Evolutionary conservation across 2,888 invertebrate genomes (phyloP).

Genomic region (Coelinius sp.): DNA sequence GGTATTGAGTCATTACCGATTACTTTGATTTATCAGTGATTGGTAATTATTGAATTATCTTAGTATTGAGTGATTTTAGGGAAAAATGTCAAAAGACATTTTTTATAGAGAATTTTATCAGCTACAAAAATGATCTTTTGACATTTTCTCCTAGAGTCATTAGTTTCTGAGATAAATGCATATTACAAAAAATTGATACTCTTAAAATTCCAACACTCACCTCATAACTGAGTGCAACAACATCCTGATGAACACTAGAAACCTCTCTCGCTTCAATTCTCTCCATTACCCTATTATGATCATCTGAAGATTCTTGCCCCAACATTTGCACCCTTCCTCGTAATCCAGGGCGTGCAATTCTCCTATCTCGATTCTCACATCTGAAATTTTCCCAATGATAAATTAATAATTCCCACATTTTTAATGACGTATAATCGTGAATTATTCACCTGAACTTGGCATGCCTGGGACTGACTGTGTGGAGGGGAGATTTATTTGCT

Average conservation of each 20-base stretch:
- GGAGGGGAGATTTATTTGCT: conserved; percentile 76
- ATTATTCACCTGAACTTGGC: conserved; percentile 75
- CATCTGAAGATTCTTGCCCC: conserved; percentile 61
- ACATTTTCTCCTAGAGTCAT: too few relatives aligned
- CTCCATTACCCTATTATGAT: conserved; percentile 74
- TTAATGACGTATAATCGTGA: conserved; percentile 19
- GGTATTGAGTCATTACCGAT: too few relatives aligned
- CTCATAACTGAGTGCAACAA: conserved; percentile 87
- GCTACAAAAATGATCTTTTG: too few relatives aligned
- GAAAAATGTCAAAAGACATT: too few relatives aligned
- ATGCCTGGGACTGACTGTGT: conserved; percentile 76
- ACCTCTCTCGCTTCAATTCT: conserved; percentile 85
- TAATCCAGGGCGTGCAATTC: conserved; percentile 56
- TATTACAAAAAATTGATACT: too few relatives aligned
- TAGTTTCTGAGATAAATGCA: too few relatives aligned
- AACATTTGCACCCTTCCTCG: conserved; percentile 58
- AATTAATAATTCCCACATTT: background rate
- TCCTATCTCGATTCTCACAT: conserved; percentile 49
- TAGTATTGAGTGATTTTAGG: too few relatives aligned
- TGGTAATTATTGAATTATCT: too few relatives aligned
- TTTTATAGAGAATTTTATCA: too few relatives aligned
- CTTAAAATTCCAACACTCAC: conserved; percentile 67
- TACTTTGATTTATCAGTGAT: too few relatives aligned
- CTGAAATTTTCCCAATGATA: conserved; percentile 37
- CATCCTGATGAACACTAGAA: conserved; percentile 86